Evolutionary conservation across 2,797 vertebrate genomes (phyloP).

Genomic region (Urosaurus nigricauda): DNA sequence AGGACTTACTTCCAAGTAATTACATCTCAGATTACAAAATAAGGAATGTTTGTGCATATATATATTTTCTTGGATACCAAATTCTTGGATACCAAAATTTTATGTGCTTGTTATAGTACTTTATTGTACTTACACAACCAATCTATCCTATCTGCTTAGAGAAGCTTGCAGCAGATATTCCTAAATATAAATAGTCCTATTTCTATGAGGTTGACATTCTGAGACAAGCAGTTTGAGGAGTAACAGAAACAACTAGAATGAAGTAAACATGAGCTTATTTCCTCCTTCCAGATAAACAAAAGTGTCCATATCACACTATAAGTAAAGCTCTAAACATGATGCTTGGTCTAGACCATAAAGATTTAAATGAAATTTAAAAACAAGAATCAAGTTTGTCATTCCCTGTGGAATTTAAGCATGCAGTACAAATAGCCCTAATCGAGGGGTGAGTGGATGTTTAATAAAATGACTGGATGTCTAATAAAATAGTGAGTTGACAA

Average conservation of each 20-base stretch:
- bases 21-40: no score
- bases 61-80: no score
- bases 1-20: neutral
- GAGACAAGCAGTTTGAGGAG: neutral
- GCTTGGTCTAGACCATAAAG: neutral
- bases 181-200: neutral
- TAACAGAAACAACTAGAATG: neutral
- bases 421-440: rapidly evolving
- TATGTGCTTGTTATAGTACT: no score
- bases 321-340: neutral
- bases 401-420: neutral
- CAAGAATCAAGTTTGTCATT: neutral
- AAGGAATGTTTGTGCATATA: neutral
- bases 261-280: neutral
- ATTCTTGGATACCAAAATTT: no score
- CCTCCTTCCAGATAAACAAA: neutral
- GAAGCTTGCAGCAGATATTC: neutral
- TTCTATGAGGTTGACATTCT: neutral
- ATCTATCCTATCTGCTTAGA: neutral
- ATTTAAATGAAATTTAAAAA: neutral
- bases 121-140: neutral
- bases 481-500: neutral
- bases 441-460: neutral
- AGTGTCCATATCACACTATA: no score
- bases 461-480: neutral